A percentile compares a stretch with the other conserved stretches of the same genome.
Conservation (phyloP, 2,888 invertebrate genomes). For the Scrobipalpa costella region DNA sequence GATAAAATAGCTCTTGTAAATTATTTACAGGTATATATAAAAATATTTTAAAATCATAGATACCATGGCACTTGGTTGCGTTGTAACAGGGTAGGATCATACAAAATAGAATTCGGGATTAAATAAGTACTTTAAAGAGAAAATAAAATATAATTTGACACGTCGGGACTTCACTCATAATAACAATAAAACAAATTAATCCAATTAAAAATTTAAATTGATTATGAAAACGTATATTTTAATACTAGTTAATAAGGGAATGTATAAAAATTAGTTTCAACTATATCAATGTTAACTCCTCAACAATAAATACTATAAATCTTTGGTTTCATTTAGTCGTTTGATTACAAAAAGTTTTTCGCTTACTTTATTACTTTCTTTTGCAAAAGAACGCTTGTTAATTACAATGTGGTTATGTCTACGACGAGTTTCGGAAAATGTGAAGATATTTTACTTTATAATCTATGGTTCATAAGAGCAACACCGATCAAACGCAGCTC, state of each 20-base stretch:
- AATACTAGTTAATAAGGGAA: slow-evolving; percentile 54
- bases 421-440: slow-evolving; percentile 40
- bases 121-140: slow-evolving; percentile 38
- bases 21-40: slow-evolving; percentile 71
- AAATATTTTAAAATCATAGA: slow-evolving; percentile 74
- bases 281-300: slow-evolving; percentile 68
- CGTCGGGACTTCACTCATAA: slow-evolving; percentile 45
- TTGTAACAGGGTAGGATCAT: slow-evolving; percentile 58
- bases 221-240: slow-evolving; percentile 36
- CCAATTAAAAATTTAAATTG: slow-evolving; percentile 31
- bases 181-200: slow-evolving; percentile 37
- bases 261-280: slow-evolving; percentile 74
- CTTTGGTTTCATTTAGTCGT: slow-evolving; percentile 77
- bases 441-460: slow-evolving; percentile 38
- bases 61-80: slow-evolving; percentile 79
- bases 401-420: slow-evolving; percentile 41
- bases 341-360: slow-evolving; percentile 60
- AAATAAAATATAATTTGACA: slow-evolving; percentile 46
- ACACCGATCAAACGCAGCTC: slow-evolving; percentile 37
- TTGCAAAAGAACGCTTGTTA: slow-evolving; percentile 45
- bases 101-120: slow-evolving; percentile 47
- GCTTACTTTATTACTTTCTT: slow-evolving; percentile 42
- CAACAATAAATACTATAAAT: slow-evolving; percentile 78
- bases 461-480: slow-evolving; percentile 51
- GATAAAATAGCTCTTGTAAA: slow-evolving; percentile 51